Base-by-base conservation (phyloP, 2,888 invertebrate species). In the Pocota personata region DNA sequence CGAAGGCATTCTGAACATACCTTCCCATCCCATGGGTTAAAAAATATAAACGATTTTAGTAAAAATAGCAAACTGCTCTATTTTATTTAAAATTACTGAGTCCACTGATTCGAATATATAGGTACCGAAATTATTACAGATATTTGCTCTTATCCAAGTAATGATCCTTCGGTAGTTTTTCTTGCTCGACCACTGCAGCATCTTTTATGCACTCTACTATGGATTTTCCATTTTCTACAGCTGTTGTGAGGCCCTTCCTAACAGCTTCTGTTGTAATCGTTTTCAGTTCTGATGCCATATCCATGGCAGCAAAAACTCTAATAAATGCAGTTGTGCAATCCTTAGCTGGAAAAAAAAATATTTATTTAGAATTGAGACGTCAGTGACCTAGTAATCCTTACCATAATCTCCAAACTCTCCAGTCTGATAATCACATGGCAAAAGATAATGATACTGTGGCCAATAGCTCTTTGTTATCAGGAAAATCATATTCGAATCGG, bases 341-440 rank as follows among this genome's bases (percentile, higher is more conserved):
- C 0, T 92, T 89, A 79, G 94, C 94, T 94, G 89, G 5, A 14
- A 21, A 21, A 52, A 64, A 57, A 79, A 35, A 21, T 1, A 32
- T 5, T n/a, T 62, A 24, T 55, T 21, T 19, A 35, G 0, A 60
- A 21, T 12, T 8, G 6, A 8, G 2, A 19, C 6, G n/a, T 3
- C 2, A 14, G 0, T 10, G 0, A 1, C 10, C 10, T 14, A 10
- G 1, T 30, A 32, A 3, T 10, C 0, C 79, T 87, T 92, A 92
- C 95, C 95, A 89, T 97, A 97, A 52, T 94, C 94, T 2, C 97
- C 97, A 88, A 94, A 97, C 92, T 97, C 97, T 7, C 96, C 95
- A n/a, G 95, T 95, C 89, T 96, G 96, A 92, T 96, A 97, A 89
- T 97, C 97, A 92, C 95, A 95, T 0, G 97, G 96, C 21, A 96